Evolutionary conservation across 1,140 invertebrate genomes (phyloP).

Genomic region (Hylyphantes graminicola): DNA sequence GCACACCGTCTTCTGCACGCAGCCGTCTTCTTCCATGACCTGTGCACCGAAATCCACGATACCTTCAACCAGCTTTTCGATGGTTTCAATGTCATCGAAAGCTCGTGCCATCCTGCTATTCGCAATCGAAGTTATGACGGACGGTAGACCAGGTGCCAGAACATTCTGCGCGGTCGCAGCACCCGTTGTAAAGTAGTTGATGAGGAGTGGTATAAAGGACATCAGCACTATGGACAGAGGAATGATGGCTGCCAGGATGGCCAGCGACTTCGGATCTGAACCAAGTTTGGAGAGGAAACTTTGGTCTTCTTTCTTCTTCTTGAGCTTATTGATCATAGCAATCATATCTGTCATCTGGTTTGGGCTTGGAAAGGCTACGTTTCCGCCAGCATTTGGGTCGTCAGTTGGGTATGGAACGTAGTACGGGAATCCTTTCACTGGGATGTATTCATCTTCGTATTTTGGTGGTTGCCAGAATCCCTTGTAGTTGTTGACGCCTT

Average conservation of each 20-base stretch:
- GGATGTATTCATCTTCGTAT: not conserved
- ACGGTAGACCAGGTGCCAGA: not conserved
- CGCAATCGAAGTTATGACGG: conserved; percentile 10
- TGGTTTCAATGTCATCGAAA: conserved; percentile 1
- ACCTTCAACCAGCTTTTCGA: not conserved
- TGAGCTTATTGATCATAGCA: conserved; percentile 30
- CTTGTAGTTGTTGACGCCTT: conserved; percentile 6
- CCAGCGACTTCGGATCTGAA: conserved; percentile 11
- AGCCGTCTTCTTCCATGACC: conserved; percentile 11
- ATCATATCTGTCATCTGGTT: conserved; percentile 22
- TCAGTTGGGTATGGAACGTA: not conserved
- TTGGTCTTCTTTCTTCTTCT: not conserved
- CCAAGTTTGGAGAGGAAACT: conserved; percentile 8
- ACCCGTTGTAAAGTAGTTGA: conserved; percentile 26
- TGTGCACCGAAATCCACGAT: conserved; percentile 17
- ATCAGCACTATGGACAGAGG: conserved; percentile 25
- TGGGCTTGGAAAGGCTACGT: not conserved
- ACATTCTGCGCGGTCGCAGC: too few relatives aligned
- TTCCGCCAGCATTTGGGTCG: conserved; percentile 9
- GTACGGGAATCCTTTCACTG: conserved; percentile 15
- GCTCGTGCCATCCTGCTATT: conserved; percentile 12
- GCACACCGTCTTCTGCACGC: conserved; percentile 26
- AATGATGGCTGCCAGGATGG: conserved; percentile 14
- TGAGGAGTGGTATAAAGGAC: conserved; percentile 22
- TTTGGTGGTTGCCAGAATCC: conserved; percentile 6